These are phyloP conservation scores for Dendrolimus punctatus DNA, from an alignment of 1,140 invertebrate genomes.

Conservation along the genomic window DNA sequence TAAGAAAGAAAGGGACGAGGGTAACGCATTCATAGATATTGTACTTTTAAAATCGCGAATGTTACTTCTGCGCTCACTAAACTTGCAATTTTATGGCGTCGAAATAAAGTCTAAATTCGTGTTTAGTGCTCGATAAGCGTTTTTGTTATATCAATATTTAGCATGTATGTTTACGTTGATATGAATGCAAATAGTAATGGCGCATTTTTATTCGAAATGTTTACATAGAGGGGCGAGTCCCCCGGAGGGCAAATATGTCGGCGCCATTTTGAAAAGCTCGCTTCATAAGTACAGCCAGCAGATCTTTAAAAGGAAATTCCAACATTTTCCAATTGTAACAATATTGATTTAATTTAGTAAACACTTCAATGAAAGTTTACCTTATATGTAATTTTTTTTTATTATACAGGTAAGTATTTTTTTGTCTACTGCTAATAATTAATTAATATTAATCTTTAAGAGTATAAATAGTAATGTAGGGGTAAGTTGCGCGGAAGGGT, in stretches of 20 bases:
- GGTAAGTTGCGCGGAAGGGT: too few species aligned
- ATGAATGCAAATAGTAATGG: constrained; percentile 72
- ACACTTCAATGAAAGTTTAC: too few species aligned
- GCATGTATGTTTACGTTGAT: constrained; percentile 71
- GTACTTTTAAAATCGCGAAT: constrained; percentile 38
- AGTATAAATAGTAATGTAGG: too few species aligned
- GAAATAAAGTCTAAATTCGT: constrained; percentile 19
- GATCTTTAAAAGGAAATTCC: too few species aligned
- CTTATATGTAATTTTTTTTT: too few species aligned
- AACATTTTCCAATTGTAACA: too few species aligned
- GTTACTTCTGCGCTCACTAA: neutral
- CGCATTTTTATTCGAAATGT: constrained; percentile 69
- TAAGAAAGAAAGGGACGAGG: constrained; percentile 22
- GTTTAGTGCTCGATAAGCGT: constrained; percentile 6
- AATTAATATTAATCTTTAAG: too few species aligned
- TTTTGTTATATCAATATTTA: constrained; percentile 52
- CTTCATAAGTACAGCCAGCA: too few species aligned
- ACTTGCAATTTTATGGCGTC: constrained; percentile 6
- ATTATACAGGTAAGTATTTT: too few species aligned
- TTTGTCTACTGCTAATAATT: too few species aligned
- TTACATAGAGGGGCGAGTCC: constrained; percentile 58
- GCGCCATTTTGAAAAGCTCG: constrained; percentile 49
- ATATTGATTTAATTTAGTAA: too few species aligned
- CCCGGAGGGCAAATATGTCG: constrained; percentile 41
- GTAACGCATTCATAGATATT: constrained; percentile 40